Base-by-base conservation (phyloP, 2,888 invertebrate genomes). In the Oxycera nigricornis region DNA sequence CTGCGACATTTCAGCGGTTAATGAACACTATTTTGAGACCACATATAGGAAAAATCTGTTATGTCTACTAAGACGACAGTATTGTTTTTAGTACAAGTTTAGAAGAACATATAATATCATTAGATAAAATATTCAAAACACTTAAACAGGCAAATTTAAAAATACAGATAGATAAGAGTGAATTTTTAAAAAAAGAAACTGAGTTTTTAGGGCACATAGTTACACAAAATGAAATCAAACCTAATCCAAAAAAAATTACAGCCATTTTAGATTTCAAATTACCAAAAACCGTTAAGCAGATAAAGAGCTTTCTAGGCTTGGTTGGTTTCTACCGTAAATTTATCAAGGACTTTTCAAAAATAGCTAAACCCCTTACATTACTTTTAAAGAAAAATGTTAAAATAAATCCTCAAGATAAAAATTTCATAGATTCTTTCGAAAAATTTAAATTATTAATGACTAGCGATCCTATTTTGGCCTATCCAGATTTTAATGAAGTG, bases 1-100 rank as follows among this genome's bases (percentile, higher is more conserved):
- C 9, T 4, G 17, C 2, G 14, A 46, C 46, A 9, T 46, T 46
- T 46, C 52, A 52, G 20, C 2, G 52, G 9, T 17, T 20, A 20
- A 22, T 52, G 14, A 52, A 52, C 24, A 1, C 24, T 52, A 17
- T 52, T 17, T 17, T 52, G 4, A n/a, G n/a, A n/a, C 6, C 6
- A 52, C n/a, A 52, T 52, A 52, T n/a, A 17, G n/a, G n/a, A 7
- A 52, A 52, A n/a, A 61, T 61, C n/a, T 61, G 61, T 17, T 6
- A 6, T n/a, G 61, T 61, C 11, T 61, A 28, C 17, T 11, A 28
- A 20, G 61, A 61, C 61, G 61, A 61, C 14, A 28, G 24, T 2
- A 11, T 61, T 14, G 30, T 61, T 30, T 61, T 30, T 20, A 6
- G 2, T 14, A 61, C 61, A 2, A 6, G 4, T 4, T 17, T 61